Base-by-base conservation (phyloP, 2,888 invertebrate genomes). In the Brenthis daphne region DNA sequence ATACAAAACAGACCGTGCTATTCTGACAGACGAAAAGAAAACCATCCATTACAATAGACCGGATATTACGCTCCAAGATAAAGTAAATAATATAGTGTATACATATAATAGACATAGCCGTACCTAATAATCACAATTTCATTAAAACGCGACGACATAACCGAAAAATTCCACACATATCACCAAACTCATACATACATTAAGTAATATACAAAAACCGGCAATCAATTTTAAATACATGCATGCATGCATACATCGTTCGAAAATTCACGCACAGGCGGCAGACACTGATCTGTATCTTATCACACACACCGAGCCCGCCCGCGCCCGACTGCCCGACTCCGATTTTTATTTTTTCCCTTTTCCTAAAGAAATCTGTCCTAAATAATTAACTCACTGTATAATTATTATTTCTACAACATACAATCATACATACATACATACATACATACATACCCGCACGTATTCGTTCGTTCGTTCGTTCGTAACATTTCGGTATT, bases 231-330 rank as follows among this genome's bases (percentile, higher is more conserved):
- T 20, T 20, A 20, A 20, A 20, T 20, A 20, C 20, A 20, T 20
- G 20, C 20, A n/a, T n/a, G n/a, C n/a, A 20, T 20, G 20, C 20
- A 20, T 20, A 20, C 20, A 20, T 20, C 20, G 20, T 20, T 20
- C 20, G 20, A 20, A 20, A 20, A 20, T 20, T 20, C 20, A 20
- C 1, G 20, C 20, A 20, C 20, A 20, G 20, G 20, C 20, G 20
- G 20, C 20, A 20, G 20, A 20, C 20, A 1, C 20, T 20, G 1
- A 20, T 16, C 16, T 20, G 20, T 20, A 20, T 20, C 20, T 20
- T 20, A 20, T 20, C 20, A 20, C 20, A 20, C 20, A 20, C 20
- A 20, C 29, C 29, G 29, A 4, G 97, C 82, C 97, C 97, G 89
- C 89, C 97, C 50, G 50, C 54, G 55, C 67, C 67, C 67, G 67